Evolutionary conservation across 2,113 vertebrate species (phyloP), one percentile per base, ranked within the genome.

Genomic region (Nestor notabilis): DNA sequence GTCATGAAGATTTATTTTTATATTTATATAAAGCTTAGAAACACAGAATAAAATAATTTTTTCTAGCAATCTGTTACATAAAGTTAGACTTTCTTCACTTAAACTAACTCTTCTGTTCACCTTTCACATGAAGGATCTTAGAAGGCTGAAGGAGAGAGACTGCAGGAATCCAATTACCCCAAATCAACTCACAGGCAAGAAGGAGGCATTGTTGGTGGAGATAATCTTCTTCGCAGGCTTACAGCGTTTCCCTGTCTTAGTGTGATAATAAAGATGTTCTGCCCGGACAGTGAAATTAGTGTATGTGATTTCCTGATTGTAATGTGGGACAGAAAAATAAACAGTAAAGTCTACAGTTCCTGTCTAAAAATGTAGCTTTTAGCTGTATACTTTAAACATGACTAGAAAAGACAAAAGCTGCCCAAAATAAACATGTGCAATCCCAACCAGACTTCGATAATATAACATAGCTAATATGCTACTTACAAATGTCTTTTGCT

Each of bases 151-250:
- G 74, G 55, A 81, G 43, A 77, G 23, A n/a, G 55, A 41, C 78
- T 74, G 24, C 35, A 82, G 76, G 92, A 94, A 90, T 94, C 60
- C 70, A 83, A 47, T 93, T 88, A 92, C 84, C 83, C 92, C 84
- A 95, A 71, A 94, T n/a, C 65, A 92, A 58, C 65, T 94, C 72
- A 25, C 2, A 90, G 87, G 58, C 47, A 50, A 58, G 84, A 12
- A 83, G 43, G 25, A 76, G 58, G 10, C 66, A 63, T 23, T 65
- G 83, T 81, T 93, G 77, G 39, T 39, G 53, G 63, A 61, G n/a
- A 63, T 90, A 72, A 96, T 55, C 35, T 94, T 23, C 50, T 88
- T 44, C 68, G 47, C 27, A 50, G 87, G 89, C 53, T 95, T 41
- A 28, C 16, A 79, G 27, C 9, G 0, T 17, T 39, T 69, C 14